Evolutionary conservation across 2,797 vertebrate species (phyloP).

Genomic region (Phoebastria nigripes): DNA sequence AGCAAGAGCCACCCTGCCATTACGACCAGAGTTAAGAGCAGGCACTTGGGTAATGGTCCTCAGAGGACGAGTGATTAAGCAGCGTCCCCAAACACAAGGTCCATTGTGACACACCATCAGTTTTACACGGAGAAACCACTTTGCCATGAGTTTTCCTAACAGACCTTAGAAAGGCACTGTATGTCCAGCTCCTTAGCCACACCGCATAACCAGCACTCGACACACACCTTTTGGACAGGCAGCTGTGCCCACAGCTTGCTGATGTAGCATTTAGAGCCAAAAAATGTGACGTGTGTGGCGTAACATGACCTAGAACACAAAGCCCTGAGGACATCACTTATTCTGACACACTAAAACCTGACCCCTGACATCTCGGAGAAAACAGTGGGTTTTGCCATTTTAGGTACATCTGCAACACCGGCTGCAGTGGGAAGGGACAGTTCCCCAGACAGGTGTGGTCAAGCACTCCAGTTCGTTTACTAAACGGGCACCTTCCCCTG

Average conservation of each 20-base stretch:
- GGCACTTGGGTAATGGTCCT: not conserved
- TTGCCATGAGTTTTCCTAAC: not conserved
- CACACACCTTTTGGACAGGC: not conserved
- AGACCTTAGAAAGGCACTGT: not conserved
- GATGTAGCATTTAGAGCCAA: not conserved
- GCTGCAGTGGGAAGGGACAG: not conserved
- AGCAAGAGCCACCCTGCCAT: not conserved
- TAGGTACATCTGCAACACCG: accelerated
- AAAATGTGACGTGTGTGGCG: not conserved
- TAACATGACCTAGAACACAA: not conserved
- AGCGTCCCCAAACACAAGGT: not conserved
- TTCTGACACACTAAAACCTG: not conserved
- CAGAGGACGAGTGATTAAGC: not conserved
- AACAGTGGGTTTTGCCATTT: not conserved
- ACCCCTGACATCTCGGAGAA: not conserved
- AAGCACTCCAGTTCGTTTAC: accelerated
- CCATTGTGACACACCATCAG: not conserved
- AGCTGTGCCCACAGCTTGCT: not conserved
- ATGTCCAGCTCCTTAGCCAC: not conserved
- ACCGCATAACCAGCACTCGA: accelerated
- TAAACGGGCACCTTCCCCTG: not conserved
- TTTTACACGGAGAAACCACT: not conserved
- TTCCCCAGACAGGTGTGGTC: not conserved
- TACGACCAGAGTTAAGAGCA: not conserved
- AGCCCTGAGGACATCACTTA: not conserved